These are phyloP conservation scores for Macroglossus sobrinus DNA, from an alignment of 2,113 vertebrate genomes.

Conservation along the genomic window DNA sequence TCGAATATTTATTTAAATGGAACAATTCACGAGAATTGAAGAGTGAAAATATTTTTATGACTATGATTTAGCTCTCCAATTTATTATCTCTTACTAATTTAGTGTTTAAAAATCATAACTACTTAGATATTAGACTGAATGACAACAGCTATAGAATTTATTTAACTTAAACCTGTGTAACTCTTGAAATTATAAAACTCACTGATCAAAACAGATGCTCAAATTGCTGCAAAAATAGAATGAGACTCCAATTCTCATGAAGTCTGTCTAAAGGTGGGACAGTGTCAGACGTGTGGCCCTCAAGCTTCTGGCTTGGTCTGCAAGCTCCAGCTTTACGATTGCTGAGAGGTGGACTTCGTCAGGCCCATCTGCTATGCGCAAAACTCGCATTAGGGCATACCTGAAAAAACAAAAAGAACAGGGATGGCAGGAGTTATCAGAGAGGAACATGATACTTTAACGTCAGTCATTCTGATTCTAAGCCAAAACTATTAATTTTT, in stretches of 20 bases:
- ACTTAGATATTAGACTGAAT: neutral
- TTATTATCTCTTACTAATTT: neutral
- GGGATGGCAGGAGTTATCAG: neutral
- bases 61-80: neutral
- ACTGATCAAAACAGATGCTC: neutral
- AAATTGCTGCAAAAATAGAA: neutral
- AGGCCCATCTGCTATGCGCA: slow-evolving; percentile 92
- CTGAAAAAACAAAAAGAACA: slow-evolving; percentile 67
- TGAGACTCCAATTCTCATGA: accelerated
- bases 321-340: slow-evolving; percentile 88
- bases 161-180: neutral
- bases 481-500: neutral
- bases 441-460: neutral
- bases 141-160: neutral
- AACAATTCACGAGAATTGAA: neutral
- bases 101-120: neutral
- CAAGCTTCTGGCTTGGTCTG: slow-evolving; percentile 82
- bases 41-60: neutral
- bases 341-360: slow-evolving; percentile 96
- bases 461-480: neutral
- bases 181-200: neutral
- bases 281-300: slow-evolving; percentile 65
- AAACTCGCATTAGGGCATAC: slow-evolving; percentile 84
- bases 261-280: accelerated
- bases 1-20: neutral